Evolutionary conservation across 1,140 invertebrate genomes (phyloP).

Genomic region (Bombus sylvicola): DNA sequence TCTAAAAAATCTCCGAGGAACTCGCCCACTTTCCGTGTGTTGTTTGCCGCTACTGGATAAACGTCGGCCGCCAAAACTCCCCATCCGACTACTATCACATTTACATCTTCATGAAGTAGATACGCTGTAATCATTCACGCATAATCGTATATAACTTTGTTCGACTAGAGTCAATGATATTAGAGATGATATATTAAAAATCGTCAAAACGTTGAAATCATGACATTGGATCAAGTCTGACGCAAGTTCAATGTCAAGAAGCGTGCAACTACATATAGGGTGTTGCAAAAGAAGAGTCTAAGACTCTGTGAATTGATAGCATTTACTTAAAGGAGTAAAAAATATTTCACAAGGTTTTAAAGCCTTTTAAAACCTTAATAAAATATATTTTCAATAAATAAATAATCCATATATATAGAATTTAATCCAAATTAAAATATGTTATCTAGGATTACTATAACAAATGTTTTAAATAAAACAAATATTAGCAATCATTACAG

Average conservation of each 20-base stretch:
- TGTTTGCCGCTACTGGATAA: conserved; percentile 73
- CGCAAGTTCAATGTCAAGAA: neutral
- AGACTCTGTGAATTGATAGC: neutral
- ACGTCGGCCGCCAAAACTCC: conserved; percentile 82
- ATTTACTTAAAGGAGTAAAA: neutral
- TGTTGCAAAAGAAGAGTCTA: neutral
- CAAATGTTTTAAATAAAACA: too few species aligned
- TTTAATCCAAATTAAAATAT: too few species aligned
- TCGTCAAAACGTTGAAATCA: neutral
- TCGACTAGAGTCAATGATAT: neutral
- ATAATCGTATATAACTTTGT: neutral
- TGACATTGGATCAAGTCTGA: neutral
- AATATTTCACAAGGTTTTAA: neutral
- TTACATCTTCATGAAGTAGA: conserved; percentile 83
- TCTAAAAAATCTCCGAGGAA: conserved; percentile 75
- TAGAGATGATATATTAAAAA: neutral
- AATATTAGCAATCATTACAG: too few species aligned
- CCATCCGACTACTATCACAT: conserved; percentile 88
- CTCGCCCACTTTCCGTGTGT: conserved; percentile 77
- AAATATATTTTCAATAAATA: neutral
- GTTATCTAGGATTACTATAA: too few species aligned
- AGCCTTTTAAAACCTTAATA: too few species aligned
- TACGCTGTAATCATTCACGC: conserved; percentile 80
- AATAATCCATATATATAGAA: neutral
- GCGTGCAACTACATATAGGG: too few species aligned